phyloP scores from a whole-genome alignment of 2,113 vertebrate species.

The Calyptommatus sinebrachiatus region DNA sequence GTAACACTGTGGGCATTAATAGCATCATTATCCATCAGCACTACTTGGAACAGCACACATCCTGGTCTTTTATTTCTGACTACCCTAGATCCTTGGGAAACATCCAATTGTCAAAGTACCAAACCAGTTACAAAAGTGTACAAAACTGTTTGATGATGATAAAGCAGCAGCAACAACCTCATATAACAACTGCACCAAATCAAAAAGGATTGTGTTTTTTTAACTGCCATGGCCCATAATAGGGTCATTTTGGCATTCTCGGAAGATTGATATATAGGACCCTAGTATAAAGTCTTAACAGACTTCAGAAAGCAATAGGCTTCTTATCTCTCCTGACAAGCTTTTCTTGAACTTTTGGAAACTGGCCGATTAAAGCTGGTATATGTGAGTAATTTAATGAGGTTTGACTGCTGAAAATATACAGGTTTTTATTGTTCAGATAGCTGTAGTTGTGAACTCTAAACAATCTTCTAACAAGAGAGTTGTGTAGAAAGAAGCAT shows the following conservation, averaged over 20 bases:
- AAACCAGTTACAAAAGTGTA: too few relatives aligned
- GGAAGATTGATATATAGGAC: not conserved
- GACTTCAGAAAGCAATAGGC: not conserved
- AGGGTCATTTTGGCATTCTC: not conserved
- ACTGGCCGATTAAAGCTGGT: not conserved
- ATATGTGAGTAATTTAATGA: not conserved
- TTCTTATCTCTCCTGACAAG: not conserved
- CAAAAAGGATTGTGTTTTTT: too few relatives aligned
- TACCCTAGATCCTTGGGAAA: too few relatives aligned
- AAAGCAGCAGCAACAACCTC: too few relatives aligned
- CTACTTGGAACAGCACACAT: too few relatives aligned
- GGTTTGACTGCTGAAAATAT: not conserved
- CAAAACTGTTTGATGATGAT: too few relatives aligned
- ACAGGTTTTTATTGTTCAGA: not conserved
- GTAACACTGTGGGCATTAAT: too few relatives aligned
- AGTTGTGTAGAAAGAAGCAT: not conserved
- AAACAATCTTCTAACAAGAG: not conserved
- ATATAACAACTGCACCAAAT: too few relatives aligned
- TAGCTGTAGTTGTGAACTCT: not conserved
- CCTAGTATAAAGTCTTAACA: not conserved
- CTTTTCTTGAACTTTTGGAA: not conserved
- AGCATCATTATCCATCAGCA: too few relatives aligned
- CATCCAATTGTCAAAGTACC: too few relatives aligned
- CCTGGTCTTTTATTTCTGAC: too few relatives aligned
- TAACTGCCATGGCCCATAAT: not conserved